phyloP scores from a whole-genome alignment of 1,140 invertebrate genomes.

The Lamellibrachia luymesi region DNA sequence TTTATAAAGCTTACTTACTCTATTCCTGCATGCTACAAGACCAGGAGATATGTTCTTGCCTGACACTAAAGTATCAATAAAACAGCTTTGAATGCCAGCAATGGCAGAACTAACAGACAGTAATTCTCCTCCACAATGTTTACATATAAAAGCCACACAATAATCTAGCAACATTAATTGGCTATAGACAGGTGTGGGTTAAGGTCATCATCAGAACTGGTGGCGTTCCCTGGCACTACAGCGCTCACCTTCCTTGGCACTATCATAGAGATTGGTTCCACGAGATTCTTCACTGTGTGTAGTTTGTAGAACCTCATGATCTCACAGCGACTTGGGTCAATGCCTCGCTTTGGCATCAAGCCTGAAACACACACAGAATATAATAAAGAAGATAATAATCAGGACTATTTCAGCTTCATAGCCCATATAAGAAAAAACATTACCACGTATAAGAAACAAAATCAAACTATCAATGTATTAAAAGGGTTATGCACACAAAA shows the following conservation, averaged over 20 bases:
- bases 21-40: not conserved
- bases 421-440: not conserved
- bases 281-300: conserved; percentile 79
- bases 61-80: not conserved
- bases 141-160: not conserved
- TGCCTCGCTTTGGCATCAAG: conserved; percentile 90
- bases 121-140: not conserved
- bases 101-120: not conserved
- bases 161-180: not conserved
- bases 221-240: not conserved
- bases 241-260: conserved; percentile 76
- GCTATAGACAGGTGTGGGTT: not conserved
- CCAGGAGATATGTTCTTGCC: not conserved
- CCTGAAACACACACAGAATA: conserved; percentile 35
- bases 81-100: not conserved
- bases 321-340: conserved; percentile 78
- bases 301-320: conserved; percentile 90
- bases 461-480: not conserved
- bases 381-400: not conserved
- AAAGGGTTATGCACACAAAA: not conserved
- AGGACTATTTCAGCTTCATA: not conserved
- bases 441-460: not conserved
- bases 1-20: too few species aligned
- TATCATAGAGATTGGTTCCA: conserved; percentile 92
- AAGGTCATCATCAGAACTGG: not conserved